These are phyloP conservation scores for Iguana delicatissima DNA, from an alignment of 2,797 vertebrate genomes.

Conservation along the genomic window DNA sequence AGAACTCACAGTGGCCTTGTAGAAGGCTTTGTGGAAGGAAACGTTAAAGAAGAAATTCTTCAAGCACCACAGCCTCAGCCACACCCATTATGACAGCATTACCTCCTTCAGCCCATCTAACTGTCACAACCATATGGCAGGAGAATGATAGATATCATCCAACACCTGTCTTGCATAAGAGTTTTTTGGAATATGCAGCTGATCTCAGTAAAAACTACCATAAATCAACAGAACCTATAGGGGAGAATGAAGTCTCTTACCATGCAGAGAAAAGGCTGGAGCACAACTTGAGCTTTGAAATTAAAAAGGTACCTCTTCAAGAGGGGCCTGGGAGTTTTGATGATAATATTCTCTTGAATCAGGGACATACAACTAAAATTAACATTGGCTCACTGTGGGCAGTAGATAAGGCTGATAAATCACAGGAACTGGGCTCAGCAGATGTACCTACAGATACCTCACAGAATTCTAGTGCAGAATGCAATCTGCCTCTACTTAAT, in stretches of 20 bases:
- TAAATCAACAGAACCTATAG: conserved; percentile 80
- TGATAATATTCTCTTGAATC: conserved; percentile 83
- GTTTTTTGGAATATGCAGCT: conserved; percentile 83
- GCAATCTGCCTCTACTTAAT: conserved; percentile 61
- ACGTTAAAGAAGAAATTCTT: conserved; percentile 97
- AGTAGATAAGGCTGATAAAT: conserved; percentile 76
- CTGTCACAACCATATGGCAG: conserved; percentile 91
- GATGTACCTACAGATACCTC: conserved; percentile 82
- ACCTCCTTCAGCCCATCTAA: too few species aligned
- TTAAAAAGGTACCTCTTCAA: conserved; percentile 94
- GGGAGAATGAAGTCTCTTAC: conserved; percentile 80
- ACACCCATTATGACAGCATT: conserved; percentile 78
- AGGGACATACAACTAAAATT: conserved; percentile 90
- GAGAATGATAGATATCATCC: conserved; percentile 98
- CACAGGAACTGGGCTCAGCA: conserved; percentile 82
- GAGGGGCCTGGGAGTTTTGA: conserved; percentile 96
- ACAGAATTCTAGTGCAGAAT: conserved; percentile 78
- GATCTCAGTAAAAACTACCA: conserved; percentile 94
- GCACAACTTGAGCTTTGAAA: conserved; percentile 95
- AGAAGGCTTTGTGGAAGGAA: conserved; percentile 89
- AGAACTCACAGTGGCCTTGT: conserved; percentile 86
- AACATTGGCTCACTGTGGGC: conserved; percentile 78
- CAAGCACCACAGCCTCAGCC: too few species aligned
- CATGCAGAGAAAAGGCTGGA: conserved; percentile 85
- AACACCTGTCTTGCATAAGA: conserved; percentile 72